Evolutionary conservation across 1,140 invertebrate species (phyloP), one percentile per base, ranked within the genome.

Genomic region (Lasaia peninsularis): DNA sequence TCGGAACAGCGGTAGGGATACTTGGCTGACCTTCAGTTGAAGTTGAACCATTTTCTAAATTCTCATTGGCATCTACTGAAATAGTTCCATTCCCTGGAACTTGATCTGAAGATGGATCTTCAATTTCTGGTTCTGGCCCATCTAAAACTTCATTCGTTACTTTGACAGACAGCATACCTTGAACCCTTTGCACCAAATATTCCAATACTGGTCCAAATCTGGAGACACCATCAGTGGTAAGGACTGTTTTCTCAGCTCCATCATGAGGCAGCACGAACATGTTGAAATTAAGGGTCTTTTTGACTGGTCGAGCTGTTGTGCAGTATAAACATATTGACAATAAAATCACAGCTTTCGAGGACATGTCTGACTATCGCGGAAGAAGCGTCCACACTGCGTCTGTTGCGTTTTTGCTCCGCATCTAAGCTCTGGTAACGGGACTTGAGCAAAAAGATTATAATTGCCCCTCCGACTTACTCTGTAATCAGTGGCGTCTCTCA

Each of bases 181-280:
- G 92, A 10, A 93, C 89, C 52, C 91, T 87, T 59, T 93, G 92
- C 8, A 93, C 89, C 16, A 93, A 74, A 56, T 91, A 91, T 67
- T 93, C 92, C 35, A 93, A 61, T 20, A 93, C 64, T 0, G 92
- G 92, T 2, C 92, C 92, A 76, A 93, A 92, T 67, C 91, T 91
- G 2, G 90, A 91, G 0, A 89, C 59, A 1, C 84, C 84, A 16
- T 86, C 79, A 0, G 82, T 81, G 1, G 79, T 60, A 5, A 80
- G 48, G 1, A 87, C 56, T 0, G 82, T 62, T 10, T 79, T 67
- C 16, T 84, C 79, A 0, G 74, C 63, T 0, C 67, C 52, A 10
- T 71, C 77, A 9, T 72, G 65, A 0, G 84, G 85, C 21, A 88
- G 71, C 11, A 86, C 69, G 62, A 86, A 88, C 82, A 88, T 86